Conservation (phyloP, 2,888 invertebrate genomes). For the Catocala fraxini region DNA sequence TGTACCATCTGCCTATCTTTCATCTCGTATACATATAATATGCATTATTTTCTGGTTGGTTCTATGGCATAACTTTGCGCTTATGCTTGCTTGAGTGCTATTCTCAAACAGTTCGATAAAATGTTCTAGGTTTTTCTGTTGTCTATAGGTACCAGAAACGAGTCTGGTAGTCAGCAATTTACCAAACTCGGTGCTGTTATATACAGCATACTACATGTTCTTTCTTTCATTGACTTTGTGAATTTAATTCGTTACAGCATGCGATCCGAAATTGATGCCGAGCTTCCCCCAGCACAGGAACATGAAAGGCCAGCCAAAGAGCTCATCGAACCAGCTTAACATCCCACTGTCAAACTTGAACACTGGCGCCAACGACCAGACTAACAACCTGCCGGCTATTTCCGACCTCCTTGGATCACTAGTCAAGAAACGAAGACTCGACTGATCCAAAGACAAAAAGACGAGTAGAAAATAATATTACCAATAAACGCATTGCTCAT, state of each 20-base stretch:
- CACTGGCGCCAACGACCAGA: constrained; percentile 90
- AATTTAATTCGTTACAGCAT: constrained; percentile 89
- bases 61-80: too few species aligned
- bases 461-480: constrained; percentile 26
- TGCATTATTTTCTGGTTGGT: too few species aligned
- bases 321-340: constrained; percentile 74
- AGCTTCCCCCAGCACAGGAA: constrained; percentile 99
- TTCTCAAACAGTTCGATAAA: too few species aligned
- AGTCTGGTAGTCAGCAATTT: too few species aligned
- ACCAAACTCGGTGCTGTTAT: too few species aligned
- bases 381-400: constrained; percentile 92
- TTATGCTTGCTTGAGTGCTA: too few species aligned
- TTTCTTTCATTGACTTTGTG: neutral
- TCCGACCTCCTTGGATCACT: constrained; percentile 94
- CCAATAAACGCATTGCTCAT: constrained; percentile 33
- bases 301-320: constrained; percentile 88
- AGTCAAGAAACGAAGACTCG: constrained; percentile 93
- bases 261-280: constrained; percentile 99
- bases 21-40: too few species aligned
- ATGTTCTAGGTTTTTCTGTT: too few species aligned
- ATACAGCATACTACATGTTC: too few species aligned
- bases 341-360: constrained; percentile 83
- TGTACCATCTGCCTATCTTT: too few species aligned
- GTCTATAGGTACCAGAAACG: too few species aligned
- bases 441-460: constrained; percentile 73